phyloP scores from a whole-genome alignment of 2,888 invertebrate genomes.

The Xestia c-nigrum region DNA sequence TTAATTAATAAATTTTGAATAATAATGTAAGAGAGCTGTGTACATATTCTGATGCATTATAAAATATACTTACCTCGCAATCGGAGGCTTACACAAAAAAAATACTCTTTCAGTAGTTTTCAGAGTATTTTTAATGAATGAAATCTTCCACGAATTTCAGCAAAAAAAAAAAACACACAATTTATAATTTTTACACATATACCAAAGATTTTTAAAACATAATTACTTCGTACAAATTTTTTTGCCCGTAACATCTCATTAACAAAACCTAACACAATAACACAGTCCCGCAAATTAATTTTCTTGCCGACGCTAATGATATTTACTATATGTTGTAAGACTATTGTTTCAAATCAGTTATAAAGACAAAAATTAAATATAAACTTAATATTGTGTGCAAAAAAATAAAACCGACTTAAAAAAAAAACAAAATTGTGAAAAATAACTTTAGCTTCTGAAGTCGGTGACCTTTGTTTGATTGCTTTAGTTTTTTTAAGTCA shows the following conservation, averaged over 20 bases:
- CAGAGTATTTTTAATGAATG: background rate
- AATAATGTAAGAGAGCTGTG: background rate
- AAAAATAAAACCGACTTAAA: too few species aligned
- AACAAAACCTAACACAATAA: conserved; percentile 9
- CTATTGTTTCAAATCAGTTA: conserved; percentile 26
- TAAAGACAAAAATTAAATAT: background rate
- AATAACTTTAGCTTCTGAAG: too few species aligned
- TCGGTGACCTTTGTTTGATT: too few species aligned
- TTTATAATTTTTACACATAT: background rate
- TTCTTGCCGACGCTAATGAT: conserved; percentile 24
- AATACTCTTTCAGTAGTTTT: background rate
- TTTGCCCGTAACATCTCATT: conserved; percentile 9
- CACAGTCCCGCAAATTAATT: conserved; percentile 29
- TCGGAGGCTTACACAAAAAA: background rate
- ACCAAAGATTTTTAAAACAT: conserved; percentile 4
- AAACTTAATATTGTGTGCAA: background rate
- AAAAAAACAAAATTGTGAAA: too few species aligned
- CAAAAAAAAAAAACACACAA: background rate
- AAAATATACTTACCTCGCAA: background rate
- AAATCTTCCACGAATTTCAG: background rate
- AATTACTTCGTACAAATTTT: conserved; percentile 15
- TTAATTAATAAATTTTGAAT: too few species aligned
- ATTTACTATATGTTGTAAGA: conserved; percentile 17
- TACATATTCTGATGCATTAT: background rate
- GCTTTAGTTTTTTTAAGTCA: too few species aligned